Evolutionary conservation across 2,888 invertebrate species (phyloP).

Genomic region (Andrena camellia): DNA sequence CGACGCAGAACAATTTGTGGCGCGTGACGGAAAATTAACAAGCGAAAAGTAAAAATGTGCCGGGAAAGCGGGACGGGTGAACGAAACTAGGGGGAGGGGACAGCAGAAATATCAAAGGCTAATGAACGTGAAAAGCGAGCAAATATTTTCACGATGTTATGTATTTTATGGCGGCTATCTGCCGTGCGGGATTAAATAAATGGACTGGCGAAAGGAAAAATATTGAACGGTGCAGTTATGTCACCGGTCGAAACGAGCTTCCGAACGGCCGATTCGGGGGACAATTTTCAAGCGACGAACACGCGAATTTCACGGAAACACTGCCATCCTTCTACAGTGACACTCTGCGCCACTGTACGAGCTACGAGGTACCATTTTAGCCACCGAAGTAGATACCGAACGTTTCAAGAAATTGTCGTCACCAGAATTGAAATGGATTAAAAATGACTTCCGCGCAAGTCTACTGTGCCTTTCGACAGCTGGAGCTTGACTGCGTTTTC

Average conservation of each 20-base stretch:
- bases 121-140: constrained; percentile 11
- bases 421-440: no score
- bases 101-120: neutral
- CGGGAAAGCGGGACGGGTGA: neutral
- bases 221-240: neutral
- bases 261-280: constrained; percentile 5
- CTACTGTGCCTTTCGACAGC: neutral
- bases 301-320: neutral
- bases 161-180: neutral
- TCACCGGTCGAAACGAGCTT: constrained; percentile 7
- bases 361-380: neutral
- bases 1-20: neutral
- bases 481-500: neutral
- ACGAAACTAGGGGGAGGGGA: neutral
- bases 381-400: no score
- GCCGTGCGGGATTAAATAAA: constrained; percentile 7
- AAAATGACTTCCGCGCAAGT: neutral
- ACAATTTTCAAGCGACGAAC: constrained; percentile 10
- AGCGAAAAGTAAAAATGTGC: neutral
- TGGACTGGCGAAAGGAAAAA: neutral
- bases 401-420: no score
- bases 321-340: constrained; percentile 16
- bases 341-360: no score
- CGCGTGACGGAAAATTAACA: neutral
- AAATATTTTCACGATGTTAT: constrained; percentile 1